Conservation (phyloP, 1,140 invertebrate species). For the Pogonus chalceus region DNA sequence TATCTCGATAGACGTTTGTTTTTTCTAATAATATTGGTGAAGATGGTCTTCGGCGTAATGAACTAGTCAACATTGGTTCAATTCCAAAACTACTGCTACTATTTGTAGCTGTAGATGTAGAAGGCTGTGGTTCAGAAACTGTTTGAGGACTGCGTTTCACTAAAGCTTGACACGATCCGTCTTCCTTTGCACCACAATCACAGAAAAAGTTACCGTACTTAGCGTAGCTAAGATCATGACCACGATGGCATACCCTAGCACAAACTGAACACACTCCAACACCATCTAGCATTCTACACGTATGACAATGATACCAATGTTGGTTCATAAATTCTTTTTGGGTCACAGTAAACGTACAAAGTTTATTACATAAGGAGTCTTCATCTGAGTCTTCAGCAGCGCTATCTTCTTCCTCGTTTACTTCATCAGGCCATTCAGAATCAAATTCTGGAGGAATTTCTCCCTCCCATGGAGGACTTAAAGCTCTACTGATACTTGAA, state of each 20-base stretch:
- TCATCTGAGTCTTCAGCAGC: constrained; percentile 91
- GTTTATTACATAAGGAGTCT: constrained; percentile 84
- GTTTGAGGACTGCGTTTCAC: constrained; percentile 57
- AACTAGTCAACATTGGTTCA: constrained; percentile 43
- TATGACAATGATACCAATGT: constrained; percentile 96
- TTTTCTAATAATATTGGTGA: constrained; percentile 51
- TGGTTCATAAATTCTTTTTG: constrained; percentile 99
- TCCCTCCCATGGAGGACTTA: constrained; percentile 69
- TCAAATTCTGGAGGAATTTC: constrained; percentile 64
- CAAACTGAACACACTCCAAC: constrained; percentile 96
- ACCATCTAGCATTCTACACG: constrained; percentile 95
- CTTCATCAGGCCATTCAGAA: constrained; percentile 75
- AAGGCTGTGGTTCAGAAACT: constrained; percentile 36
- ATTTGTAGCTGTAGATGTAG: constrained; percentile 19
- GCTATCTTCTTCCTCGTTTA: constrained; percentile 83
- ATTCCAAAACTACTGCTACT: constrained; percentile 29
- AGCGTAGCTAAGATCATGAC: constrained; percentile 94
- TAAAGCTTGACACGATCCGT: constrained; percentile 63
- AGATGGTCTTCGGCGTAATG: constrained; percentile 58
- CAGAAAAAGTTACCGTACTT: constrained; percentile 99
- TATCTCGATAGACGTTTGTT: constrained; percentile 21
- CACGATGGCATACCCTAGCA: constrained; percentile 91
- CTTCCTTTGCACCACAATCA: constrained; percentile 95
- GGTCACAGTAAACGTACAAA: constrained; percentile 94
- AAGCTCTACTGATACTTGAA: constrained; percentile 40